Conservation (phyloP, 2,888 invertebrate species). For the Auanema freiburgensis region DNA sequence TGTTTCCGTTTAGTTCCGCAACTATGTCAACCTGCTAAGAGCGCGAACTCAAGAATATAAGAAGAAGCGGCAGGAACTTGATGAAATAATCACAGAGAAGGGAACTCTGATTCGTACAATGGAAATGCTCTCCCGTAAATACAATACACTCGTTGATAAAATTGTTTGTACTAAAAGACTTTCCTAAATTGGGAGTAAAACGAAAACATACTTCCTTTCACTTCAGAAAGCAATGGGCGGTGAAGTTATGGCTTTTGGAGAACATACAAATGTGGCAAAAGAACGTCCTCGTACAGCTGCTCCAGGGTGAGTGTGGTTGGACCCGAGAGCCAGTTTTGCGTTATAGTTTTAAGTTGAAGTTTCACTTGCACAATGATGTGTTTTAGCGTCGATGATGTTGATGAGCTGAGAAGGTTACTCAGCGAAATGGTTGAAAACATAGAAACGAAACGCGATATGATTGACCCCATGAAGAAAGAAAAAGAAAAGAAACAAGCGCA, state of each 20-base stretch:
- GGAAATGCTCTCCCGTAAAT: slow-evolving; percentile 73
- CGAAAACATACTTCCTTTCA: background rate
- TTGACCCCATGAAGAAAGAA: slow-evolving; percentile 19
- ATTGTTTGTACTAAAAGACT: slow-evolving; percentile 69
- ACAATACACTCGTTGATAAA: slow-evolving; percentile 69
- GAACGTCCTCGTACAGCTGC: slow-evolving; percentile 62
- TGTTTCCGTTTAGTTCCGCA: slow-evolving; percentile 73
- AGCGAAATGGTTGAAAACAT: slow-evolving; percentile 19
- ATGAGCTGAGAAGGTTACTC: slow-evolving; percentile 39
- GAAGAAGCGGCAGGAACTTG: slow-evolving; percentile 76
- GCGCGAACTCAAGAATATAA: slow-evolving; percentile 82
- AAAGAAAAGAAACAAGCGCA: slow-evolving; percentile 14
- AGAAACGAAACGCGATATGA: slow-evolving; percentile 16
- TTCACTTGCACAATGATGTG: no score
- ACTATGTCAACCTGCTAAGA: slow-evolving; percentile 80
- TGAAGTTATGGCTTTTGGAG: slow-evolving; percentile 37
- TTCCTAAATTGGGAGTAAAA: background rate
- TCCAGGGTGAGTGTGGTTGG: slow-evolving; percentile 22
- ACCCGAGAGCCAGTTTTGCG: no score
- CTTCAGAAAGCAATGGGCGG: slow-evolving; percentile 55
- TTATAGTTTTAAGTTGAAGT: no score
- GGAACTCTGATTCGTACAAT: slow-evolving; percentile 78
- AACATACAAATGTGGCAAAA: slow-evolving; percentile 31
- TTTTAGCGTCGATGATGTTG: slow-evolving; percentile 26
- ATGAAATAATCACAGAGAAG: slow-evolving; percentile 77